Base-by-base conservation (phyloP, 2,113 vertebrate genomes). In the Burhinus oedicnemus region DNA sequence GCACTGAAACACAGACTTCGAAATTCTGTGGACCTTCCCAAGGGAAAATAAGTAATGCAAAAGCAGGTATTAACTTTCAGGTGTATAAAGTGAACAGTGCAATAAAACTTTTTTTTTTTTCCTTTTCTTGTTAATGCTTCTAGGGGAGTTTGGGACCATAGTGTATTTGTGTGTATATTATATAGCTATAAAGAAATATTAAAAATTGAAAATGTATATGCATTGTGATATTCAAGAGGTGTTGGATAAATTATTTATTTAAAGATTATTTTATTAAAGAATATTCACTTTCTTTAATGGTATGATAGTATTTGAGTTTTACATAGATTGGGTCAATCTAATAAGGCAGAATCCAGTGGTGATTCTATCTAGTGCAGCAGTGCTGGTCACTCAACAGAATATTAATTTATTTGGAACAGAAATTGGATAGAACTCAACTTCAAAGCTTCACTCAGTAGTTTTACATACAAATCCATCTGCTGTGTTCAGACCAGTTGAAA, bases 41-140 rank as follows among this genome's bases (percentile, higher is more conserved):
- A 42, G 78, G 21, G 64, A 64, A 89, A 49, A 20, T 5, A 86
- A 54, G 36, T 84, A 58, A 80, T 60, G 30, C 83, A 68, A 93
- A 92, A 93, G 26, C 86, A 89, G 65, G 22, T 95, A 88, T 77
- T 69, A 25, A n/a, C 79, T 66, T 93, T 90, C 61, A 92, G 40
- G n/a, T 95, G 52, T 81, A 57, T 64, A 81, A 32, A 69, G 44
- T 21, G 25, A 57, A 45, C 8, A 69, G 40, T 76, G 20, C 44
- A 71, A n/a, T 58, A 36, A 76, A 82, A 22, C 27, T 26, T 44
- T 44, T 60, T 19, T 55, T 13, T 11, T 22, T 52, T 16, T 40
- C 40, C 40, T 40, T 66, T 60, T 47, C 34, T 64, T 70, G 13
- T 84, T 85, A 47, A 16, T 57, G 5, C 34, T 78, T 90, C 15